These are phyloP conservation scores for Atta cephalotes DNA, from an alignment of 1,140 invertebrate species.

Conservation along the genomic window DNA sequence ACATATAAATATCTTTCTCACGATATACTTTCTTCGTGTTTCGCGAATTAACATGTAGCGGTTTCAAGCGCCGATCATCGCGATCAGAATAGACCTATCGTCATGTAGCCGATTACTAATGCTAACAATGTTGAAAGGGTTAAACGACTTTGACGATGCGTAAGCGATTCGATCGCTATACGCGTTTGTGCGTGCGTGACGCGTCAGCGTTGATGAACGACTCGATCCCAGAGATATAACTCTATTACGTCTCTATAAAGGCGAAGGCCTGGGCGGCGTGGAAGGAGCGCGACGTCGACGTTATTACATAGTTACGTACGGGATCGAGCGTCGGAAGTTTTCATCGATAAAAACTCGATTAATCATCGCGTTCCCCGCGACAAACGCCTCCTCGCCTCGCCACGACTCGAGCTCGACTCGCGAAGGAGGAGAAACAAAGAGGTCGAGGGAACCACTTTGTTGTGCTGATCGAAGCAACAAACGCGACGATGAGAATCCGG, in stretches of 20 bases:
- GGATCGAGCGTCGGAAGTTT: constrained; percentile 43
- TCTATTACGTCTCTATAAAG: constrained; percentile 58
- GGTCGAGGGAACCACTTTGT: constrained; percentile 30
- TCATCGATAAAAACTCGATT: constrained; percentile 58
- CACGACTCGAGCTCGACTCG: neutral
- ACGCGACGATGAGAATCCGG: constrained; percentile 30
- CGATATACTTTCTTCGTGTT: neutral
- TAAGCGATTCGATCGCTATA: constrained; percentile 56
- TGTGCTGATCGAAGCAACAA: constrained; percentile 47
- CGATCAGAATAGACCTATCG: constrained; percentile 30
- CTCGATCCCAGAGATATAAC: constrained; percentile 60
- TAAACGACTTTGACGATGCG: constrained; percentile 54
- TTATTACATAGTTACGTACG: constrained; percentile 34
- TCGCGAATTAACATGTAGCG: constrained; percentile 15
- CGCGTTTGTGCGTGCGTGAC: constrained; percentile 53
- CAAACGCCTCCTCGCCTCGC: neutral
- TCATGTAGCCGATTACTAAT: constrained; percentile 42
- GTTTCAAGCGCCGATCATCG: neutral
- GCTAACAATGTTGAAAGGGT: constrained; percentile 53
- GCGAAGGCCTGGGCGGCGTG: constrained; percentile 13
- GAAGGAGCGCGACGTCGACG: constrained; percentile 38
- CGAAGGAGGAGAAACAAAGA: constrained; percentile 36
- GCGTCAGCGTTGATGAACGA: constrained; percentile 63
- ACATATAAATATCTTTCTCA: neutral
- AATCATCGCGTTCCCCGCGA: constrained; percentile 32